These are phyloP conservation scores for Dipodomys ordii DNA, from an alignment of 2,113 vertebrate genomes.

Conservation along the genomic window DNA sequence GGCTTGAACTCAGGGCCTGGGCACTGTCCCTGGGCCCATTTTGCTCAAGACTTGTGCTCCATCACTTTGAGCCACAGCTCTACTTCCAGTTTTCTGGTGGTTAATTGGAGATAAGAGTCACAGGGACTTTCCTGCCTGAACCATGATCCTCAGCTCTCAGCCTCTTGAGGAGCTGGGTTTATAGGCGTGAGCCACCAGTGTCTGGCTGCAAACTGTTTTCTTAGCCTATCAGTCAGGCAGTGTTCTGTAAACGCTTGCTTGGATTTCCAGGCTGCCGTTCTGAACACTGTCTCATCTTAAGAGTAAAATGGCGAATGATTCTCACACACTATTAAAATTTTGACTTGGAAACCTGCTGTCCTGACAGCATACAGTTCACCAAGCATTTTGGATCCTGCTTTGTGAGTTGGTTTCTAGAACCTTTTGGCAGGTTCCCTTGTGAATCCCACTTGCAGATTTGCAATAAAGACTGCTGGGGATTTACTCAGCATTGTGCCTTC, in stretches of 20 bases:
- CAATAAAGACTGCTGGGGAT: neutral
- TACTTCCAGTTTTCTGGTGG: no score
- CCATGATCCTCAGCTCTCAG: no score
- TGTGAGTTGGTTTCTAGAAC: slow-evolving; percentile 4
- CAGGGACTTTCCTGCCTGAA: no score
- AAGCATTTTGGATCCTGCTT: neutral
- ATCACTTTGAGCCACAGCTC: no score
- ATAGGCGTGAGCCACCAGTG: no score
- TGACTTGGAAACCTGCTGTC: slow-evolving; percentile 65
- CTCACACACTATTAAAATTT: slow-evolving; percentile 67
- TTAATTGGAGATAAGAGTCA: no score
- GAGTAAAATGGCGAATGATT: slow-evolving; percentile 66
- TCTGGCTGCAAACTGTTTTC: no score
- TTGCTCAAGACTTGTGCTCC: no score
- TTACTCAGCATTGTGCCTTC: neutral
- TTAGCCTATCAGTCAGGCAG: neutral
- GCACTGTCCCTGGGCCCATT: no score
- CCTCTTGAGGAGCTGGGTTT: no score
- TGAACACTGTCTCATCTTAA: slow-evolving; percentile 57
- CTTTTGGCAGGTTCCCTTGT: neutral
- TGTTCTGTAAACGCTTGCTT: slow-evolving; percentile 4
- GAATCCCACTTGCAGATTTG: neutral
- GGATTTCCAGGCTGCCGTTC: slow-evolving; percentile 55
- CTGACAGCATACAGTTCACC: slow-evolving; percentile 21
- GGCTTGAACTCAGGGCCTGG: no score